These are phyloP conservation scores for Spinus pinus DNA, from an alignment of 2,797 vertebrate species.

Conservation along the genomic window DNA sequence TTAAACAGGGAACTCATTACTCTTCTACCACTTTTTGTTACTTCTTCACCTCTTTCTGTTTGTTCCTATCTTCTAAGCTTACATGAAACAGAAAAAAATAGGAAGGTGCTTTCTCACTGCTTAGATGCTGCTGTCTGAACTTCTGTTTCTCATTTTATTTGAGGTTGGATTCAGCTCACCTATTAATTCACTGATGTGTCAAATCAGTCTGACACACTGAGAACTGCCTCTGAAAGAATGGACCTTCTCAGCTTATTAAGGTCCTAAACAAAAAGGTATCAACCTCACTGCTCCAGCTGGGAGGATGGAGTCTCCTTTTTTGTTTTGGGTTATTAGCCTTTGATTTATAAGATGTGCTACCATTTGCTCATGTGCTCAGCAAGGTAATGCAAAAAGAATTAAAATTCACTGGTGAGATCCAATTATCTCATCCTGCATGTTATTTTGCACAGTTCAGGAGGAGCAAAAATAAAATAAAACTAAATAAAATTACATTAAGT, in stretches of 20 bases:
- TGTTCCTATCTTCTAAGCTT: not conserved
- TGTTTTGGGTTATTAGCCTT: not conserved
- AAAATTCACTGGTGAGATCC: not conserved
- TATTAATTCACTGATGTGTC: not conserved
- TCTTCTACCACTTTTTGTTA: not conserved
- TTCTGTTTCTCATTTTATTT: not conserved
- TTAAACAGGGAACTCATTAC: not conserved
- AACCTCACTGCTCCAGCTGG: not conserved
- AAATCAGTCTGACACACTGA: not conserved
- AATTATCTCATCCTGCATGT: not conserved
- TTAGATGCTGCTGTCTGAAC: not conserved
- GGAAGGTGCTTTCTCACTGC: not conserved
- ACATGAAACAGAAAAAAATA: not conserved
- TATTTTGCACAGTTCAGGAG: not conserved
- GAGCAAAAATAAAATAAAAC: not conserved
- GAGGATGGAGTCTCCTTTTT: not conserved
- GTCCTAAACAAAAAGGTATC: not conserved
- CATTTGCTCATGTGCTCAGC: not conserved
- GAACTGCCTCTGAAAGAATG: not conserved
- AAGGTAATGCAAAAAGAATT: not conserved
- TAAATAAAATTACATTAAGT: not conserved
- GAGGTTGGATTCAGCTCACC: not conserved
- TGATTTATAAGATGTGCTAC: not conserved
- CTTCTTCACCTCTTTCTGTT: not conserved
- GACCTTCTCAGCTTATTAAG: not conserved